Evolutionary conservation across 92 coral and sea anemone species (phyloP), one percentile per base, ranked within the genome.

Genomic region (Epizoanthus fatuus): DNA sequence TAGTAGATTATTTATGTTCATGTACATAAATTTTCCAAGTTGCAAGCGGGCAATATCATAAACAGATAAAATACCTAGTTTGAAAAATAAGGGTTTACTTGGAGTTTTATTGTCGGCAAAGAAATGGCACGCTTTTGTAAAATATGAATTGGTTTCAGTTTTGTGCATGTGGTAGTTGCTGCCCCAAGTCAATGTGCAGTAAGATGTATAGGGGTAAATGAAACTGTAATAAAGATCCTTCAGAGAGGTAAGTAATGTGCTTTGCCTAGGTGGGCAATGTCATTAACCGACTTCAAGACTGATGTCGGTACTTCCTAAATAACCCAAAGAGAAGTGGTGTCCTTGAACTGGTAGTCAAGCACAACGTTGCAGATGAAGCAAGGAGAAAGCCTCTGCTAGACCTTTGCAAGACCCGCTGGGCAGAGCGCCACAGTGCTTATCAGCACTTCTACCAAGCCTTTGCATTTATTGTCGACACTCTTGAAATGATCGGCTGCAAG

Each of bases 381-480:
- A 59, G 69, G 54, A 64, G 86, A 69, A 79, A 79, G 79, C 82
- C 83, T 74, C 67, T 84, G 72, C 54, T 84, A 40, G 58, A 60
- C 22, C 56, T 84, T 58, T 84, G 81, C 69, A 74, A 62, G 62
- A 84, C 89, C 19, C 66, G 89, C 66, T 79, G 90, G 86, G 86
- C 66, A 51, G 86, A 71, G 66, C 88, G 51, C 25, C 80, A 69
- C 22, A 74, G 13, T 15, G 84, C 84, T 14, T 74, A 82, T 40
- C 79, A 74, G 29, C 72, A 88, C 53, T 85, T 83, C 70, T 81
- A 76, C 83, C 77, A 55, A 69, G 88, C 84, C 20, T 63, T 40
- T 45, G 52, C 29, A 4, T 62, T 5, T 63, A 60, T 74, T 5
- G 71, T 71, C 5, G 69, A 70, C 10, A 53, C 69, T 2, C 65